phyloP scores from a whole-genome alignment of 2,888 invertebrate genomes.

The Griposia aprilina region DNA sequence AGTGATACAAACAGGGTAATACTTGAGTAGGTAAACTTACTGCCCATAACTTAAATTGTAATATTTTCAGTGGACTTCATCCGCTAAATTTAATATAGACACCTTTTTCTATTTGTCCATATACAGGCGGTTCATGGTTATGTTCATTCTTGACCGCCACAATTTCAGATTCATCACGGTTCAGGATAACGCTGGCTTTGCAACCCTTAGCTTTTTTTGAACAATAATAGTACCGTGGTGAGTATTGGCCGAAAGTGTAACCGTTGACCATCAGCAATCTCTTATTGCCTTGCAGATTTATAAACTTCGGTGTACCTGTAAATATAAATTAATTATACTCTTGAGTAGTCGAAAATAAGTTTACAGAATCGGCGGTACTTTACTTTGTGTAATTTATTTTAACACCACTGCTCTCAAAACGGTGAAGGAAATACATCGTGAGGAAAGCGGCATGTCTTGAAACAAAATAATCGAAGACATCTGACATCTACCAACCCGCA shows the following conservation, averaged over 20 bases:
- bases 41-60: neutral
- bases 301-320: constrained; percentile 37
- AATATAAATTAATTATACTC: neutral
- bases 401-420: neutral
- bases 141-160: constrained; percentile 28
- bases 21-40: neutral
- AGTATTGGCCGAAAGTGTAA: constrained; percentile 49
- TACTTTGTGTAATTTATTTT: too few species aligned
- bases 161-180: constrained; percentile 12
- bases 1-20: neutral
- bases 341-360: too few species aligned
- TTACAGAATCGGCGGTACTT: too few species aligned
- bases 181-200: constrained; percentile 44
- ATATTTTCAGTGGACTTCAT: neutral
- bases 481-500: neutral
- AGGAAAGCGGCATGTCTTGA: neutral
- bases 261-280: constrained; percentile 51
- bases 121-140: constrained; percentile 43
- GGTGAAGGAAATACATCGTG: neutral
- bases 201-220: constrained; percentile 48
- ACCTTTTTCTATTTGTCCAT: constrained; percentile 2
- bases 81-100: constrained; percentile 26
- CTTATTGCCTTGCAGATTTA: constrained; percentile 28
- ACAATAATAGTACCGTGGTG: constrained; percentile 51
- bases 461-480: neutral